A percentile compares a stretch with the other conserved stretches of the same genome.
phyloP scores from a whole-genome alignment of 2,797 vertebrate species.

The Sebastes trivittatus region DNA sequence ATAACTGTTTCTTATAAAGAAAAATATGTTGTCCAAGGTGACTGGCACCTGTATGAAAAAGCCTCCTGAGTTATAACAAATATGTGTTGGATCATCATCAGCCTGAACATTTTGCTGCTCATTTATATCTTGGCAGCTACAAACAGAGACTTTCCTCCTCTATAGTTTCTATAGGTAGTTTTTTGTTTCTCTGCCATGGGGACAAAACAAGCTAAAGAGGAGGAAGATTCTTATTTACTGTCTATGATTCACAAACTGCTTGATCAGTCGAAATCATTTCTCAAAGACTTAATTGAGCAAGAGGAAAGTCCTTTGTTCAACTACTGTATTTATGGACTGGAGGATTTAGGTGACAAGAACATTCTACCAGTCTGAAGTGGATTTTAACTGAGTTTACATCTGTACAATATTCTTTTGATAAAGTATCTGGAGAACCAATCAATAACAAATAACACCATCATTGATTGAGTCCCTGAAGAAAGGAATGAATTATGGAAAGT shows the following conservation, averaged over 20 bases:
- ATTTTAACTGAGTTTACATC: not conserved
- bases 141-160: not conserved
- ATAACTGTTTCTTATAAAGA: not conserved
- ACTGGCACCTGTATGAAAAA: not conserved
- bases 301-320: not conserved
- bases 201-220: too few species aligned
- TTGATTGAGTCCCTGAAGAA: not conserved
- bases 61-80: not conserved
- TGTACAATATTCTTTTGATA: not conserved
- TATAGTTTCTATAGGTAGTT: not conserved
- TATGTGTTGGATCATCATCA: not conserved
- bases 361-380: not conserved
- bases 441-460: not conserved
- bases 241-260: not conserved
- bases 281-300: not conserved
- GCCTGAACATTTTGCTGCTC: not conserved
- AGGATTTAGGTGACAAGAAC: not conserved
- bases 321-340: not conserved
- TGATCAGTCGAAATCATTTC: not conserved
- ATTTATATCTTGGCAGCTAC: not conserved
- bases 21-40: not conserved
- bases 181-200: too few species aligned
- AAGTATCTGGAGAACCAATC: not conserved
- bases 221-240: not conserved
- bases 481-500: not conserved